phyloP scores from a whole-genome alignment of 2,888 invertebrate genomes.

The Morpho deidamia region DNA sequence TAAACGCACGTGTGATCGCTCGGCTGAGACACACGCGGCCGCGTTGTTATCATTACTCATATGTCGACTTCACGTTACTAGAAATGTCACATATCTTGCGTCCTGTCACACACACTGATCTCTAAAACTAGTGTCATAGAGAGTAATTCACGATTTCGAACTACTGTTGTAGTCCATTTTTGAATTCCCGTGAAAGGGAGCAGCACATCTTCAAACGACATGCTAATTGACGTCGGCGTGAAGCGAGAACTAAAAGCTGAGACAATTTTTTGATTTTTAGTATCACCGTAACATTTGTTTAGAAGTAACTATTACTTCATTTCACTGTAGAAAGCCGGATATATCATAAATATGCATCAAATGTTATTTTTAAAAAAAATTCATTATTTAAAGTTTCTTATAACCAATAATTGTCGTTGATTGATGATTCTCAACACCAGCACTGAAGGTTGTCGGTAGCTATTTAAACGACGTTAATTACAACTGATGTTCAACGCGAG shows the following conservation, averaged over 20 bases:
- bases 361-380: neutral
- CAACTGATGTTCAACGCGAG: conserved; percentile 5
- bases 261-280: conserved; percentile 45
- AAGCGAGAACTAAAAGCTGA: conserved; percentile 50
- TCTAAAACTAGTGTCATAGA: conserved; percentile 40
- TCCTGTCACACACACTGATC: conserved; percentile 42
- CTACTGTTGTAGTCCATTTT: conserved; percentile 36
- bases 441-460: neutral
- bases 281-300: conserved; percentile 28
- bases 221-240: conserved; percentile 71
- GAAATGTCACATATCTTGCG: conserved; percentile 47
- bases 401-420: conserved; percentile 9
- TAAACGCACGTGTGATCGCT: conserved; percentile 65
- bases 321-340: neutral
- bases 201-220: conserved; percentile 70
- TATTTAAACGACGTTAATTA: conserved; percentile 11
- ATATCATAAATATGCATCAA: neutral
- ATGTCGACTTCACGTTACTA: conserved; percentile 64
- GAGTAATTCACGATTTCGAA: conserved; percentile 32
- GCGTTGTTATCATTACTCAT: conserved; percentile 76
- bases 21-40: conserved; percentile 54
- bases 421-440: conserved; percentile 3
- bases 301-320: conserved; percentile 13
- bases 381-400: neutral
- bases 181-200: conserved; percentile 40